Conservation (phyloP, 2,113 vertebrate species). For the Etia nguti region DNA sequence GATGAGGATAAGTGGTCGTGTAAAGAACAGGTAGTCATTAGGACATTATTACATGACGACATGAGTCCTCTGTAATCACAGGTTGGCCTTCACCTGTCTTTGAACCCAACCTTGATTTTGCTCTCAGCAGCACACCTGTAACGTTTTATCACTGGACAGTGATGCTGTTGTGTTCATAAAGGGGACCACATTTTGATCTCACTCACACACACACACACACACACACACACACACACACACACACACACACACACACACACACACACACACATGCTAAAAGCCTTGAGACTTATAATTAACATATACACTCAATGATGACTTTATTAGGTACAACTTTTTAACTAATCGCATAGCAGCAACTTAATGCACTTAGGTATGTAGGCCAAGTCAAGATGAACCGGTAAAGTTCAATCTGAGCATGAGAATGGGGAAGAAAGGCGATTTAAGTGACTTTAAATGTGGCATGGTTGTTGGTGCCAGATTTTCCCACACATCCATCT, state of each 20-base stretch:
- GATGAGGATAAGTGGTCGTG: neutral
- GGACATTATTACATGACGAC: neutral
- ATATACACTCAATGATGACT: neutral
- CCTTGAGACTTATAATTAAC: neutral
- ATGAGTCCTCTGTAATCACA: neutral
- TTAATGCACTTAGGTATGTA: neutral
- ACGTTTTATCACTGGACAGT: neutral
- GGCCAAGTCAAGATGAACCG: neutral
- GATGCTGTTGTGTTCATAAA: neutral
- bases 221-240: neutral
- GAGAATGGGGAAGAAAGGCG: neutral
- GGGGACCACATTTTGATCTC: neutral
- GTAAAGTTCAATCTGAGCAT: neutral
- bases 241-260: neutral
- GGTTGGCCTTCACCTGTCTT: neutral
- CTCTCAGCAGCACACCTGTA: neutral
- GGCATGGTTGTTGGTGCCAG: neutral
- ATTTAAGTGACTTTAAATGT: neutral
- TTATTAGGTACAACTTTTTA: neutral
- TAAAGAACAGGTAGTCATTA: neutral
- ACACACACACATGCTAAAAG: accelerated
- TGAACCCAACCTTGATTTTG: neutral
- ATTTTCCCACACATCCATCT: too few species aligned
- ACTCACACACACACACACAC: too few species aligned
- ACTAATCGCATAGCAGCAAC: neutral